Percentiles rank a stretch among this genome's conserved stretches.
phyloP scores from a whole-genome alignment of 1,140 invertebrate genomes.

The Papilio machaon region DNA sequence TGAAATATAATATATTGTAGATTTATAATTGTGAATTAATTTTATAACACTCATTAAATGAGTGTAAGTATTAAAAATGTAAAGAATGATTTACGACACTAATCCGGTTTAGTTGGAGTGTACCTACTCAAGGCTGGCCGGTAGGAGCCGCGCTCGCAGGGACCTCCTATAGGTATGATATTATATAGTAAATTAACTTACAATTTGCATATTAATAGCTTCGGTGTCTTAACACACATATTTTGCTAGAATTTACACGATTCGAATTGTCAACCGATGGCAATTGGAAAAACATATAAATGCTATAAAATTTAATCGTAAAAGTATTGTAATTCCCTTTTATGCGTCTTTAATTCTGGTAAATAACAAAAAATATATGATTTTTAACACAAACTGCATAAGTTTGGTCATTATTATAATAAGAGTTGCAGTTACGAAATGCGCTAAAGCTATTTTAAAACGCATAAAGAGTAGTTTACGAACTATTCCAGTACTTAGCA shows the following conservation, averaged over 20 bases:
- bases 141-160: neutral
- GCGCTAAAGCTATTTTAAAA: slow-evolving; percentile 16
- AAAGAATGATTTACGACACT: slow-evolving; percentile 25
- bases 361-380: slow-evolving; percentile 28
- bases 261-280: slow-evolving; percentile 70
- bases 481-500: slow-evolving; percentile 1
- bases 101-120: slow-evolving; percentile 31
- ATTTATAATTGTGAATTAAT: slow-evolving; percentile 27
- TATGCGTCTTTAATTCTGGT: slow-evolving; percentile 56
- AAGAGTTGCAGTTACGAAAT: slow-evolving; percentile 6
- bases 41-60: slow-evolving; percentile 12
- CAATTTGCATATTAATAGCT: slow-evolving; percentile 74
- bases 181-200: slow-evolving; percentile 64
- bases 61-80: slow-evolving; percentile 33
- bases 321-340: slow-evolving; percentile 69
- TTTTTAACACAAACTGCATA: slow-evolving; percentile 29
- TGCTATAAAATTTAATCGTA: slow-evolving; percentile 76
- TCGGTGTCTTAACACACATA: slow-evolving; percentile 62
- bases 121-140: slow-evolving; percentile 19
- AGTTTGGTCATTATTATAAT: slow-evolving; percentile 13
- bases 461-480: slow-evolving; percentile 2
- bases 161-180: slow-evolving; percentile 49
- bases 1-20: neutral
- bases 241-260: slow-evolving; percentile 76
- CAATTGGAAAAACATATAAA: slow-evolving; percentile 78